These are phyloP conservation scores for Zapornia atra DNA, from an alignment of 2,113 vertebrate species.

Conservation along the genomic window DNA sequence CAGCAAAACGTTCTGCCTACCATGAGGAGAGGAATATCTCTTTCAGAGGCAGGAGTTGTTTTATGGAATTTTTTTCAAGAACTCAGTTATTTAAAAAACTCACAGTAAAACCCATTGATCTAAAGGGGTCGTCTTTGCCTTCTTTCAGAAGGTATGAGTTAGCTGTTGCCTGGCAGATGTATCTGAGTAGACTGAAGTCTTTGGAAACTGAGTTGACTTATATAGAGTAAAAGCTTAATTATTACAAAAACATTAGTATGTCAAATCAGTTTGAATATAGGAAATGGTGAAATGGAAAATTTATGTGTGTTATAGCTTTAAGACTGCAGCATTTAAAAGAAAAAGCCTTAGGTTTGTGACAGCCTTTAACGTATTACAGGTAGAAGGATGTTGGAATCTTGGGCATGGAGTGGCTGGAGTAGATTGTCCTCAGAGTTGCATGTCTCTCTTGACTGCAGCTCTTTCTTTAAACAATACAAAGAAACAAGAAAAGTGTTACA, in stretches of 20 bases:
- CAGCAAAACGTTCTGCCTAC: constrained; percentile 42
- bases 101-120: background rate
- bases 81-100: constrained; percentile 31
- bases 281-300: background rate
- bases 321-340: background rate
- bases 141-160: constrained; percentile 5
- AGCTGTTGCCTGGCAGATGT: too few relatives aligned
- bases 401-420: background rate
- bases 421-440: background rate
- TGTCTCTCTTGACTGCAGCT: background rate
- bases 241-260: background rate
- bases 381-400: background rate
- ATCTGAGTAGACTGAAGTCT: background rate
- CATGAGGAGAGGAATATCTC: constrained; percentile 45
- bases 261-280: background rate
- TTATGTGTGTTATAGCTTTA: background rate
- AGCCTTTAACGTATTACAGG: background rate
- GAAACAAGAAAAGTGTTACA: background rate
- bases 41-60: constrained; percentile 41
- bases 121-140: background rate
- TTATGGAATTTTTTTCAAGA: constrained; percentile 52
- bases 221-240: background rate
- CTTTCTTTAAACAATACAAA: background rate
- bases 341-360: background rate
- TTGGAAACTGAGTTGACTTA: background rate